phyloP scores from a whole-genome alignment of 2,888 invertebrate genomes.

The Coenonympha glycerion region DNA sequence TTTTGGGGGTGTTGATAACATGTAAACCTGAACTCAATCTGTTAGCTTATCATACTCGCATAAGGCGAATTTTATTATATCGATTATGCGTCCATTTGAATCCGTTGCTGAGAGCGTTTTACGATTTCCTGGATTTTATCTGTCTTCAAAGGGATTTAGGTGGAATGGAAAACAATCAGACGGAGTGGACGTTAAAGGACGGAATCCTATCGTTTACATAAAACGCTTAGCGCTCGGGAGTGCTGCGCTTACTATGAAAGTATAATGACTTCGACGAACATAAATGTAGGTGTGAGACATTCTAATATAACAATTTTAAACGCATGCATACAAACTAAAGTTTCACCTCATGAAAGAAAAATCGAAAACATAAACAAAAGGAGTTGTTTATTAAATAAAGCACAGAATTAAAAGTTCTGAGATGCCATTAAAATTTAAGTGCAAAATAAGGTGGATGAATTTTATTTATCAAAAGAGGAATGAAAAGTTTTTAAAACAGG shows the following conservation, averaged over 20 bases:
- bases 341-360: too few relatives aligned
- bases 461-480: too few relatives aligned
- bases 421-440: too few relatives aligned
- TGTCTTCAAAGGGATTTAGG: conserved; percentile 30
- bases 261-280: background rate
- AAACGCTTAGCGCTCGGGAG: conserved; percentile 31
- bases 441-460: too few relatives aligned
- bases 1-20: conserved; percentile 67
- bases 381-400: too few relatives aligned
- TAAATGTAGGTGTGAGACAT: background rate
- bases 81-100: conserved; percentile 21
- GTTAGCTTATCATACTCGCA: conserved; percentile 1
- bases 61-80: conserved; percentile 15
- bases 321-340: too few relatives aligned
- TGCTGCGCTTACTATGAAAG: conserved; percentile 4
- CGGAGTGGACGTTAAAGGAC: conserved; percentile 42
- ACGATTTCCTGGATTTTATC: conserved; percentile 25
- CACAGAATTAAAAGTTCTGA: too few relatives aligned
- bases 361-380: too few relatives aligned
- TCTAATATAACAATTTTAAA: background rate
- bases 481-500: too few relatives aligned
- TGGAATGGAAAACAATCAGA: conserved; percentile 44
- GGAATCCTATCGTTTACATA: conserved; percentile 38
- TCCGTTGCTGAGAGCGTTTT: conserved; percentile 18
- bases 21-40: conserved; percentile 6